These are phyloP conservation scores for Hydrotaea diabolus DNA, from an alignment of 2,888 invertebrate species.

Conservation along the genomic window DNA sequence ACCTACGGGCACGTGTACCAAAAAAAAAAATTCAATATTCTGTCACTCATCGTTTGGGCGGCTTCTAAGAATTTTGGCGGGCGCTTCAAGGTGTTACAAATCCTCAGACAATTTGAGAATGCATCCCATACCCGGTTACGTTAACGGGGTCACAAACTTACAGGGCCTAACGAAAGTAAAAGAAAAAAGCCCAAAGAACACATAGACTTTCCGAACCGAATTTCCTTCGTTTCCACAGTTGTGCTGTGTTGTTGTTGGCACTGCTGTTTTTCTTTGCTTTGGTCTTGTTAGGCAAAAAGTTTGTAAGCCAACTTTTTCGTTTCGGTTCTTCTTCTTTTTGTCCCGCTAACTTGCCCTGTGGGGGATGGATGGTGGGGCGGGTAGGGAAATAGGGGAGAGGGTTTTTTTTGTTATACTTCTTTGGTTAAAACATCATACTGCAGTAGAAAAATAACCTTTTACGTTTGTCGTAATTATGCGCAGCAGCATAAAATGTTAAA, in stretches of 20 bases:
- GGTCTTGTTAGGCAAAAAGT: slow-evolving; percentile 17
- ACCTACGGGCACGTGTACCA: too few species aligned
- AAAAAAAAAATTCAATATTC: neutral
- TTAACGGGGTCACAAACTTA: neutral
- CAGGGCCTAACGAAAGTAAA: neutral
- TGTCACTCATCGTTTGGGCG: neutral
- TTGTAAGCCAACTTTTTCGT: neutral
- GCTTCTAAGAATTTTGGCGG: too few species aligned
- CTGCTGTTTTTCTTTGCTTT: neutral
- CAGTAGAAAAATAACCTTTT: slow-evolving; percentile 56
- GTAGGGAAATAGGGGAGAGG: too few species aligned
- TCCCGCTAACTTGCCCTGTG: neutral
- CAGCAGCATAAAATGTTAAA: slow-evolving; percentile 59
- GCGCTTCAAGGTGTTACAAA: neutral
- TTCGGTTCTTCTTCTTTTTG: neutral
- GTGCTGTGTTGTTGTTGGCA: too few species aligned
- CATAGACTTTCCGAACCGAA: neutral
- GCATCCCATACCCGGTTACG: neutral
- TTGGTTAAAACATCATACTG: slow-evolving; percentile 44
- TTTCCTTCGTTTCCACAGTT: neutral
- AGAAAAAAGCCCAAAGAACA: neutral
- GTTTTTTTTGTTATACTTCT: neutral
- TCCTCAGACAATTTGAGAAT: neutral
- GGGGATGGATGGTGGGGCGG: neutral
- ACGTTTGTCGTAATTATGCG: slow-evolving; percentile 56